These are phyloP conservation scores for Laupala kohalensis DNA, from an alignment of 1,140 invertebrate genomes.

Conservation along the genomic window DNA sequence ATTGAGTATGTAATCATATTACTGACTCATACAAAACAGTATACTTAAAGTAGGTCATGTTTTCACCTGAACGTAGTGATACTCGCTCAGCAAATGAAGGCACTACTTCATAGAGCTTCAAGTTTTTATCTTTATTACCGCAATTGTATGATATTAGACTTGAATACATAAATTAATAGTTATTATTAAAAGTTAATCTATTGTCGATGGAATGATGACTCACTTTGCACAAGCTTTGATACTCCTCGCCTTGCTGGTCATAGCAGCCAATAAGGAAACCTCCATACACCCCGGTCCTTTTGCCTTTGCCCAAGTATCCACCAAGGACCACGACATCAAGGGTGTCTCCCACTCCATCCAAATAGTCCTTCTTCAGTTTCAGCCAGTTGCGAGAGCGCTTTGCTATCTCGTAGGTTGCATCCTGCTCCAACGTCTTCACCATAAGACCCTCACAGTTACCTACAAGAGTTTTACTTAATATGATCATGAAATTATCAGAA, in stretches of 20 bases:
- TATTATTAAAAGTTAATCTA: neutral
- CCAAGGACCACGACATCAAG: conserved; percentile 93
- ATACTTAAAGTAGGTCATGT: too few relatives aligned
- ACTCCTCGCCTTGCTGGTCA: conserved; percentile 84
- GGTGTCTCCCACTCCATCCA: conserved; percentile 89
- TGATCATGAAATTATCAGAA: neutral
- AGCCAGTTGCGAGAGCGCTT: conserved; percentile 95
- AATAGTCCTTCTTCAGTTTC: conserved; percentile 96
- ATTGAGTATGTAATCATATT: too few relatives aligned
- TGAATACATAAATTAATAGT: neutral
- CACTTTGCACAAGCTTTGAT: conserved; percentile 84
- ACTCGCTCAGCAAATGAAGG: too few relatives aligned
- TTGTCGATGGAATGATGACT: conserved; percentile 4
- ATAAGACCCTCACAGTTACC: conserved; percentile 97
- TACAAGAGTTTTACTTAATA: conserved; percentile 23
- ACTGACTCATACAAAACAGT: too few relatives aligned
- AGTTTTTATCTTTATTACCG: too few relatives aligned
- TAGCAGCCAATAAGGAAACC: conserved; percentile 97
- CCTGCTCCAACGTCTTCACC: conserved; percentile 89
- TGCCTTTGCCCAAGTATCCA: conserved; percentile 87
- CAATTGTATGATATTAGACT: too few relatives aligned
- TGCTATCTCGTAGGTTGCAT: conserved; percentile 96
- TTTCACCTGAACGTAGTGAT: too few relatives aligned
- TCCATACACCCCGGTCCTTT: conserved; percentile 86
- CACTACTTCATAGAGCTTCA: too few relatives aligned